Evolutionary conservation across 1,140 invertebrate species (phyloP), one percentile per base, ranked within the genome.

Genomic region (Sarcophaga bullata): DNA sequence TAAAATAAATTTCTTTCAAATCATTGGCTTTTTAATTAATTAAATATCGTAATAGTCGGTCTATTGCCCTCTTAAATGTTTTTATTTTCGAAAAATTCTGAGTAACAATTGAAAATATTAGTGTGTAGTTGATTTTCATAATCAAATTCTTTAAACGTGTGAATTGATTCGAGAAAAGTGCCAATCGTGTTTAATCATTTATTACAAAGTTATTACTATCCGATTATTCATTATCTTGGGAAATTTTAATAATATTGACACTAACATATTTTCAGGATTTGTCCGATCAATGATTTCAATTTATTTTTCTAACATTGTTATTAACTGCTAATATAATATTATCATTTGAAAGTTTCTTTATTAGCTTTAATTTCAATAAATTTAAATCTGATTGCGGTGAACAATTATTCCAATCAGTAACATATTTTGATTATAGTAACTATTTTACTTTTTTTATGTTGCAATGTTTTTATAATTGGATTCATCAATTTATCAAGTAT

Each of bases 251-350:
- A 13, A 15, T n/a, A n/a, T 78, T n/a, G 47, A 78, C 17, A 62
- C 11, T 62, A 78, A 78, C 75, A 78, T 72, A n/a, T 72, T 8
- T n/a, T 17, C 7, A 17, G 68, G 25, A 25, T 72, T 48, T 48
- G 47, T 46, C 9, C 7, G 13, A 10, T 25, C 46, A 48, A 78
- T 78, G 10, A n/a, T n/a, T 48, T 48, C 49, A 0, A 78, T 5
- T 78, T 78, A n/a, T 78, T 46, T 78, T 78, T 78, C 49, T 47
- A 48, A 15, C 47, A 48, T 78, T 48, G 19, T 78, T 48, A 48
- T 78, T 48, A 46, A n/a, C 37, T 25, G 48, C 19, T 13, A 13
- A 11, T 9, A 6, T 48, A 47, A 78, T 11, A 78, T 78, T 78
- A 13, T 78, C 75, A 48, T 78, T 25, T 48, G 49, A 15, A 4